These are phyloP conservation scores for Sphaerodactylus townsendi DNA, from an alignment of 2,113 vertebrate species.

Conservation along the genomic window DNA sequence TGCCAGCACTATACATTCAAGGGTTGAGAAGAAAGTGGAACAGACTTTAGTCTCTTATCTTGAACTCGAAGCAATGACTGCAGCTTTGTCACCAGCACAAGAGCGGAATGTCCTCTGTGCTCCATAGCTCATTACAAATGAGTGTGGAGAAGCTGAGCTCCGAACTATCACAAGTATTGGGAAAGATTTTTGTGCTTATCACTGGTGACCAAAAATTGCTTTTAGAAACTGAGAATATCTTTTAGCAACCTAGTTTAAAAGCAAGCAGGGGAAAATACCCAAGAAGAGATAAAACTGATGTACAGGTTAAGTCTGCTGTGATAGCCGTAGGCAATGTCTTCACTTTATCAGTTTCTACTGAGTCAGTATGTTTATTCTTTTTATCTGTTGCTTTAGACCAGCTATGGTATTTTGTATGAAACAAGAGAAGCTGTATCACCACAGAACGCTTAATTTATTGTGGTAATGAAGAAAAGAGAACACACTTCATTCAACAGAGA, in stretches of 20 bases:
- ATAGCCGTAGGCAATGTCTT: constrained; percentile 49
- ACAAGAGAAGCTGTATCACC: constrained; percentile 35
- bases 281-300: constrained; percentile 48
- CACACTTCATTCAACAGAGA: constrained; percentile 19
- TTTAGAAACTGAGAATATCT: constrained; percentile 64
- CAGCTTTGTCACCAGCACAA: neutral
- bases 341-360: constrained; percentile 54
- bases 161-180: constrained; percentile 45
- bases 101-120: neutral
- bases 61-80: neutral
- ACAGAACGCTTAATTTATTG: constrained; percentile 39
- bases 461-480: neutral
- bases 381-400: constrained; percentile 53
- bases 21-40: neutral
- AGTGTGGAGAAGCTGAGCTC: constrained; percentile 20
- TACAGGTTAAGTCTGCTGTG: constrained; percentile 48
- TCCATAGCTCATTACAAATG: constrained; percentile 21
- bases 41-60: rapidly evolving
- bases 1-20: constrained; percentile 33
- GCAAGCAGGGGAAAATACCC: constrained; percentile 16
- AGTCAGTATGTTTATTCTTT: constrained; percentile 55
- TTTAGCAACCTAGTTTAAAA: constrained; percentile 53
- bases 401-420: constrained; percentile 37
- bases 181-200: constrained; percentile 63
- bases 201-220: constrained; percentile 62